A percentile compares a stretch with the other conserved stretches of the same genome.
phyloP scores from a whole-genome alignment of 2,888 invertebrate species.

The Halictus quadricinctus region DNA sequence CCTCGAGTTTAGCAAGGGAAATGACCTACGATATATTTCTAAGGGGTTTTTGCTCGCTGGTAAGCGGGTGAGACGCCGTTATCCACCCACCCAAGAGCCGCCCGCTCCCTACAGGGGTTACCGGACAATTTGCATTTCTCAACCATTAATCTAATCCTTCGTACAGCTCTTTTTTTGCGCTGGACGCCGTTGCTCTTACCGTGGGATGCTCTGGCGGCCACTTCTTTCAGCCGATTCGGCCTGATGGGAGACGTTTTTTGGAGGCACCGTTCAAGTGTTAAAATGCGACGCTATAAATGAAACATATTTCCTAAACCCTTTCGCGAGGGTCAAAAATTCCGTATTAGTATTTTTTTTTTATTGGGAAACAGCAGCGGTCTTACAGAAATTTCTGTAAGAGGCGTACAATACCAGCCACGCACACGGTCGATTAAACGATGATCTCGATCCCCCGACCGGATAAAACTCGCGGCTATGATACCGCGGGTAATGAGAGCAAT shows the following conservation, averaged over 20 bases:
- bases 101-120: slow-evolving; percentile 62
- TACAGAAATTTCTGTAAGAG: not conserved
- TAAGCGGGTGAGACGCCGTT: slow-evolving; percentile 74
- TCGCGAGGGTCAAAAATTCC: not conserved
- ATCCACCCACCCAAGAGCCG: slow-evolving; percentile 66
- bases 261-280: not conserved
- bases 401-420: not conserved
- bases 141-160: slow-evolving; percentile 81
- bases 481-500: slow-evolving; percentile 49
- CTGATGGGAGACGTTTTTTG: not conserved
- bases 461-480: slow-evolving; percentile 30
- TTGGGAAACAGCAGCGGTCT: not conserved
- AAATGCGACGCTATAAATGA: too few relatives aligned
- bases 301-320: not conserved
- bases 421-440: slow-evolving; percentile 15
- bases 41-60: slow-evolving; percentile 78
- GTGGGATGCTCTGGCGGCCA: slow-evolving; percentile 24
- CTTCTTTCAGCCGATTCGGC: slow-evolving; percentile 16
- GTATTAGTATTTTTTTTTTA: not conserved
- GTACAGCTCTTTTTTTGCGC: slow-evolving; percentile 70
- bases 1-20: slow-evolving; percentile 81
- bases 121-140: slow-evolving; percentile 81
- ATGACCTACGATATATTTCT: slow-evolving; percentile 82
- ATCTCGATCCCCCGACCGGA: slow-evolving; percentile 8
- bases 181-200: slow-evolving; percentile 50